phyloP scores from a whole-genome alignment of 1,140 invertebrate species.

The Paraescarpia echinospica region DNA sequence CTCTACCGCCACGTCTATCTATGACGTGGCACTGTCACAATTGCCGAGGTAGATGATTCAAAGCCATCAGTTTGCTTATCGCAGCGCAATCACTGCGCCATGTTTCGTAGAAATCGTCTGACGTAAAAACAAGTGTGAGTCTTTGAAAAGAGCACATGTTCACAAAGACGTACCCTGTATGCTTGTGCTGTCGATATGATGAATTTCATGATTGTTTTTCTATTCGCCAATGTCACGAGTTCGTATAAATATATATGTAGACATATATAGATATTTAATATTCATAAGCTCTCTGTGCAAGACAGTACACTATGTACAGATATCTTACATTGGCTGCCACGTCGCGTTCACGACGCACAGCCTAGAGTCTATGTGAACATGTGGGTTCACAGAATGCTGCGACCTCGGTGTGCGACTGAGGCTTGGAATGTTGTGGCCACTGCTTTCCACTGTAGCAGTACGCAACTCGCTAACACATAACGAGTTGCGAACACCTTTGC shows the following conservation, averaged over 20 bases:
- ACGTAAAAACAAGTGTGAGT: neutral
- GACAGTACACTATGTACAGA: neutral
- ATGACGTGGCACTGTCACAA: neutral
- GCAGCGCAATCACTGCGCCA: neutral
- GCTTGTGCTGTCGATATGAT: neutral
- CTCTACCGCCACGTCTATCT: neutral
- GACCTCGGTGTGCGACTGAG: neutral
- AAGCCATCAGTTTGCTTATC: neutral
- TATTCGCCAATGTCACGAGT: neutral
- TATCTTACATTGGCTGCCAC: neutral
- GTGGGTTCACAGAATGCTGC: neutral
- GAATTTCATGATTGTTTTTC: neutral
- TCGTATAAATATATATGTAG: constrained; percentile 2
- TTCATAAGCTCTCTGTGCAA: neutral
- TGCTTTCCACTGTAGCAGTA: neutral
- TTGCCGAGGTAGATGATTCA: neutral
- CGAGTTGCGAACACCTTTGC: neutral
- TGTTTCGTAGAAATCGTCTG: neutral
- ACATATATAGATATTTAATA: constrained; percentile 2
- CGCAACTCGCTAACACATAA: neutral
- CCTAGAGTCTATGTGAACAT: neutral
- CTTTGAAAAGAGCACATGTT: neutral
- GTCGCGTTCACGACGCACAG: neutral
- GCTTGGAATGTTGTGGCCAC: neutral
- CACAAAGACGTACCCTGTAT: neutral